Percentiles rank a stretch among this genome's conserved stretches.
phyloP scores from a whole-genome alignment of 2,888 invertebrate species.

The Eurytoma adleriae region DNA sequence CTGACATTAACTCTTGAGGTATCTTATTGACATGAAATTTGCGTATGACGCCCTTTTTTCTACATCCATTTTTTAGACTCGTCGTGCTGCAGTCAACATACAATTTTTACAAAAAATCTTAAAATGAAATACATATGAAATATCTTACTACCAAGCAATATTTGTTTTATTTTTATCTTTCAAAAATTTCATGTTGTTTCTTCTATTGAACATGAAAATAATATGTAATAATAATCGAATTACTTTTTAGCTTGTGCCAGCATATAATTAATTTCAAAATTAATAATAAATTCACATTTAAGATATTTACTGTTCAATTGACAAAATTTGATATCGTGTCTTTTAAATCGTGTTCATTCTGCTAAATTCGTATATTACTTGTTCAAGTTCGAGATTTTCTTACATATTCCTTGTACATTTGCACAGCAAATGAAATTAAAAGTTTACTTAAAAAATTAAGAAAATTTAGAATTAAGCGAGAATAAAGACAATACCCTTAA shows the following conservation, averaged over 20 bases:
- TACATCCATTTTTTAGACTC: background rate
- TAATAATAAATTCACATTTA: background rate
- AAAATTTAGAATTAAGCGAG: background rate
- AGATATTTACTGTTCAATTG: conserved; percentile 12
- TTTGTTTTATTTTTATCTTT: background rate
- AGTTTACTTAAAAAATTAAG: background rate
- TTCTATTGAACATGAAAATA: background rate
- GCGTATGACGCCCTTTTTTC: background rate
- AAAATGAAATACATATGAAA: background rate
- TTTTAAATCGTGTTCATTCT: conserved; percentile 5
- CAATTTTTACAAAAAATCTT: background rate
- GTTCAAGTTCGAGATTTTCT: background rate
- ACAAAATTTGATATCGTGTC: conserved; percentile 15
- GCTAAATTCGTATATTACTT: background rate
- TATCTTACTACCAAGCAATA: background rate
- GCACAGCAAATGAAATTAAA: conserved; percentile 16
- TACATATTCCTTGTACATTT: background rate
- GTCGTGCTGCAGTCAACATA: background rate
- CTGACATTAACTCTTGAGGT: background rate
- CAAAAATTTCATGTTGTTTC: background rate
- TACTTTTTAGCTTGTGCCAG: background rate
- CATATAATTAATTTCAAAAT: background rate
- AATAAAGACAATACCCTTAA: background rate
- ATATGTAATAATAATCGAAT: background rate
- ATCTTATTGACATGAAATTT: background rate